These are phyloP conservation scores for Sceloporus tristichus DNA, from an alignment of 2,113 vertebrate genomes.

Conservation along the genomic window DNA sequence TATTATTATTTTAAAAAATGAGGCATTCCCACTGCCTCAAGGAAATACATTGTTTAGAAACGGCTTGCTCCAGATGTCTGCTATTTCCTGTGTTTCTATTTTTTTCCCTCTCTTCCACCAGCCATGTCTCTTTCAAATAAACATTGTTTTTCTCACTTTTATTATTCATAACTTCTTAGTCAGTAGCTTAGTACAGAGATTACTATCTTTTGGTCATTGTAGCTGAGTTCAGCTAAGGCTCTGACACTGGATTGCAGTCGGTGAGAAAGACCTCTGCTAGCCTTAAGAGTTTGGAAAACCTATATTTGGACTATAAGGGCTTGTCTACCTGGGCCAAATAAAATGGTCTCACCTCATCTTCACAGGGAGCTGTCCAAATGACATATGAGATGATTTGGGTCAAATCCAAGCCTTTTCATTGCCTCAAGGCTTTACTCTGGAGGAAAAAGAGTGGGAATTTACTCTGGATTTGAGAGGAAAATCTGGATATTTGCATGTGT, in stretches of 20 bases:
- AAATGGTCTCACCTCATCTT: too few relatives aligned
- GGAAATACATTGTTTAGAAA: slow-evolving; percentile 12
- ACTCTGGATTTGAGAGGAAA: too few relatives aligned
- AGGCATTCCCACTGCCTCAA: neutral
- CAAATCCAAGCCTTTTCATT: too few relatives aligned
- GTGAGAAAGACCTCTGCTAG: too few relatives aligned
- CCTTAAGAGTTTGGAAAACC: too few relatives aligned
- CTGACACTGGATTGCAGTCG: neutral
- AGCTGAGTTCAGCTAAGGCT: slow-evolving; percentile 1
- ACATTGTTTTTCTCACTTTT: neutral
- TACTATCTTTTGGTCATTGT: neutral
- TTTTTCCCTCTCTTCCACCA: neutral
- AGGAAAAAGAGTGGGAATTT: too few relatives aligned
- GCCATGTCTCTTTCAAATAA: neutral
- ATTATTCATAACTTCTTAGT: neutral
- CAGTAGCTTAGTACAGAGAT: neutral
- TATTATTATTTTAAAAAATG: neutral
- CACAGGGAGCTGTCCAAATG: too few relatives aligned
- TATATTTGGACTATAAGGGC: too few relatives aligned
- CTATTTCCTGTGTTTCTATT: slow-evolving; percentile 17
- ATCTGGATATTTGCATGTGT: too few relatives aligned
- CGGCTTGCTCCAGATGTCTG: neutral
- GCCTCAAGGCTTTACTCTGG: too few relatives aligned
- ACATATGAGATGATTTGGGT: too few relatives aligned
- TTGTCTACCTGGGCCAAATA: too few relatives aligned